Evolutionary conservation across 2,113 vertebrate species (phyloP).

Genomic region (Gobius niger): DNA sequence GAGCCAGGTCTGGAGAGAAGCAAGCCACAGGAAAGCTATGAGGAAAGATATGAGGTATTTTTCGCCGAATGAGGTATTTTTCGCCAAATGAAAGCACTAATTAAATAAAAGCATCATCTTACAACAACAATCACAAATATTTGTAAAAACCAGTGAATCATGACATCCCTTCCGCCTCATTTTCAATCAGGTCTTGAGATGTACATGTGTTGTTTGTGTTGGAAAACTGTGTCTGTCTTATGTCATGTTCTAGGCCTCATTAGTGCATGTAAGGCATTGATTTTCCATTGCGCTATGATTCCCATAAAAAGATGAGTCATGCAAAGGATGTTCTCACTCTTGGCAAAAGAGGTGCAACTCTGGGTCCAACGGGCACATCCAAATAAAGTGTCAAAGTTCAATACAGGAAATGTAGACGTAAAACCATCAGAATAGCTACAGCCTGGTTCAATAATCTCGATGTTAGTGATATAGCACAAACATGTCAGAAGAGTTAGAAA

Average conservation of each 20-base stretch:
- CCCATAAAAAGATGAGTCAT: constrained; percentile 10
- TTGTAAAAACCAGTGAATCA: too few species aligned
- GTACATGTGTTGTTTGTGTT: constrained; percentile 5
- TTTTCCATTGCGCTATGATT: constrained; percentile 10
- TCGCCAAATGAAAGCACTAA: too few species aligned
- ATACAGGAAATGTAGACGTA: background rate
- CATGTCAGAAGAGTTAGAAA: too few species aligned
- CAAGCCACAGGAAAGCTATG: too few species aligned
- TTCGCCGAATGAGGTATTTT: too few species aligned
- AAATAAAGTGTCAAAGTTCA: background rate
- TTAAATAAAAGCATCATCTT: too few species aligned
- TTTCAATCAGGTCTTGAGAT: background rate
- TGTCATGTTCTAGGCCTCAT: background rate
- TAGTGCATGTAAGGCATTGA: constrained; percentile 1
- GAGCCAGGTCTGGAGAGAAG: too few species aligned
- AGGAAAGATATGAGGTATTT: too few species aligned
- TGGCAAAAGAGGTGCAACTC: background rate
- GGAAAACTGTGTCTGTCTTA: background rate
- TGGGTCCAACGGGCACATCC: background rate
- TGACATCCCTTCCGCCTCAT: too few species aligned
- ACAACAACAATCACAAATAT: too few species aligned
- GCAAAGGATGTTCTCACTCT: background rate
- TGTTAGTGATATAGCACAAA: background rate
- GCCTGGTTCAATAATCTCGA: background rate
- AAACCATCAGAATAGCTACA: too few species aligned